Evolutionary conservation across 2,113 vertebrate genomes (phyloP).

Genomic region (Gymnogyps californianus): DNA sequence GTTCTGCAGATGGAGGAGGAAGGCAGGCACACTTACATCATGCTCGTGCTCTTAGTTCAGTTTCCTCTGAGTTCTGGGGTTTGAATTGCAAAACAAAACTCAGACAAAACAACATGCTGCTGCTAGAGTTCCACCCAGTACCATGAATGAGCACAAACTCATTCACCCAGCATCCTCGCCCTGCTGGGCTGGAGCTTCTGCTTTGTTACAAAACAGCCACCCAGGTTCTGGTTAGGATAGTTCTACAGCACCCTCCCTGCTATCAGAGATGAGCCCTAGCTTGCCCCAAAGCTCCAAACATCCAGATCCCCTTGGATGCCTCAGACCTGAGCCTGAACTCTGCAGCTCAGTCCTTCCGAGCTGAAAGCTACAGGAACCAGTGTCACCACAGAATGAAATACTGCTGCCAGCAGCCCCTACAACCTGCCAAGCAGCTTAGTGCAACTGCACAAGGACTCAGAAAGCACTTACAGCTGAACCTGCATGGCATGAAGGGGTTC

Average conservation of each 20-base stretch:
- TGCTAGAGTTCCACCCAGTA: slow-evolving; percentile 17
- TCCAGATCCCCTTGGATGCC: background rate
- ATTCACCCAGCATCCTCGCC: background rate
- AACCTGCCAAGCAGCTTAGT: background rate
- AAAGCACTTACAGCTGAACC: background rate
- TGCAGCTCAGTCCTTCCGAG: background rate
- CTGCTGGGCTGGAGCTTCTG: background rate
- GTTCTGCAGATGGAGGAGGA: background rate
- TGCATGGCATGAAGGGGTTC: background rate
- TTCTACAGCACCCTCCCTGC: background rate
- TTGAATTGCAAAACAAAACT: slow-evolving; percentile 11
- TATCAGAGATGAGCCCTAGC: background rate
- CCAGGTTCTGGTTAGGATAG: background rate
- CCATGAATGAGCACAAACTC: background rate
- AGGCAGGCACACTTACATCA: background rate
- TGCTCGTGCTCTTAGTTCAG: background rate
- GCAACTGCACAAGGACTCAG: background rate
- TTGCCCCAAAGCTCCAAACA: background rate
- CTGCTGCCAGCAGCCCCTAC: background rate
- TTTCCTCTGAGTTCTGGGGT: background rate
- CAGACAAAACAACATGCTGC: background rate
- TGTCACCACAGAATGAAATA: background rate
- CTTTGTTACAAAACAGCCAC: slow-evolving; percentile 9
- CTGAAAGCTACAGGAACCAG: background rate
- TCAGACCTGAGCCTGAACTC: background rate